Conservation (phyloP, 2,888 invertebrate genomes). For the Nomada hirtipes region DNA sequence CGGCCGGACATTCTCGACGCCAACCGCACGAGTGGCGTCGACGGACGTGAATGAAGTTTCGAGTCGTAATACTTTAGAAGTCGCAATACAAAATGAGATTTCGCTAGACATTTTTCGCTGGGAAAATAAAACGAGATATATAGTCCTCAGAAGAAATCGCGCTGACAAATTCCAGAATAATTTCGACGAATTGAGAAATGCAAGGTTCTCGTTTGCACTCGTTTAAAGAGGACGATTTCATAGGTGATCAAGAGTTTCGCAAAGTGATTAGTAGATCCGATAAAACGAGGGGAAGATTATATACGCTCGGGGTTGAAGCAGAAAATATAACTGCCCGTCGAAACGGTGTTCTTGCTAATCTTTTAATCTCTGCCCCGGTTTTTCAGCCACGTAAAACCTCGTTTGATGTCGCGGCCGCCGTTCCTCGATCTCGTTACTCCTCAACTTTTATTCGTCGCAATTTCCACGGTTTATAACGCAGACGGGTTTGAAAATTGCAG, state of each 20-base stretch:
- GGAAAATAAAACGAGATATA: constrained; percentile 56
- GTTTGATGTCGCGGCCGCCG: constrained; percentile 16
- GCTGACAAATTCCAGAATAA: too few relatives aligned
- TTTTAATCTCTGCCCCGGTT: constrained; percentile 58
- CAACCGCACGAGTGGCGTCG: constrained; percentile 37
- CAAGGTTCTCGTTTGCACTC: too few relatives aligned
- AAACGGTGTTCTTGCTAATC: constrained; percentile 64
- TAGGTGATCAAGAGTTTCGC: not conserved
- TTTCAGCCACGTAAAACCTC: constrained; percentile 51
- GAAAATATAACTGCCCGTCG: constrained; percentile 8
- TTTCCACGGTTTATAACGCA: not conserved
- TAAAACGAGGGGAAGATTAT: not conserved
- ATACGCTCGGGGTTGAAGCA: not conserved
- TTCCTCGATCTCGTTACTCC: constrained; percentile 3
- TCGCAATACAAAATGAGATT: constrained; percentile 73
- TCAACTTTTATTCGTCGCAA: not conserved
- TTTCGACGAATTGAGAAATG: too few relatives aligned
- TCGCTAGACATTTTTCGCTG: constrained; percentile 73
- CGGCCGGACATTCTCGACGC: constrained; percentile 52
- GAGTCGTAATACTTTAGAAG: constrained; percentile 25
- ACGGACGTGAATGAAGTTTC: constrained; percentile 45
- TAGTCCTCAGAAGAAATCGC: not conserved
- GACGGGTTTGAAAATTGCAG: not conserved
- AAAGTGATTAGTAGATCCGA: not conserved
- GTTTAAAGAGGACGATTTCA: not conserved